A percentile compares a stretch with the other conserved stretches of the same genome.
Evolutionary conservation across 2,113 vertebrate genomes (phyloP).

Genomic region (Aythya baeri): DNA sequence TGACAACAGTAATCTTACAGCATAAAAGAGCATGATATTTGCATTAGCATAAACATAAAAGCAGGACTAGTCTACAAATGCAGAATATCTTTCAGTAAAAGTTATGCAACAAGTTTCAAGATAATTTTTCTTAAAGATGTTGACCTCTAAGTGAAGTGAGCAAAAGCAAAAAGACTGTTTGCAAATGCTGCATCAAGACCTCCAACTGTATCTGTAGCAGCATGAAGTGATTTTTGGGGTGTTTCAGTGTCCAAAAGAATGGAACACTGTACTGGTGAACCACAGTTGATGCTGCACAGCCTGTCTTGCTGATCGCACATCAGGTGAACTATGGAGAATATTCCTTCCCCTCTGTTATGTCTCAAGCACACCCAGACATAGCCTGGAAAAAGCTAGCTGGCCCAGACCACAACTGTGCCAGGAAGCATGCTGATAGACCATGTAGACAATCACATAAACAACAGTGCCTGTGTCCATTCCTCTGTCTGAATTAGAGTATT

Average conservation of each 20-base stretch:
- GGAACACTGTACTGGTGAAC: background rate
- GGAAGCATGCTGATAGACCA: background rate
- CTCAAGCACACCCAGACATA: background rate
- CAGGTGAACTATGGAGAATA: background rate
- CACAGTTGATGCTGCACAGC: background rate
- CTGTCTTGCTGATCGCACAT: background rate
- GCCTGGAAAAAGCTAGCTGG: accelerated
- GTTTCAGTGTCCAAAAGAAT: background rate
- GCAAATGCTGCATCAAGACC: background rate
- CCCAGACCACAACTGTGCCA: background rate
- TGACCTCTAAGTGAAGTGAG: background rate
- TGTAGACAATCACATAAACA: no score
- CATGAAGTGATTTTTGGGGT: background rate
- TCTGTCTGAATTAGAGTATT: background rate
- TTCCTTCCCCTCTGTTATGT: background rate
- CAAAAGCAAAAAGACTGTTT: background rate
- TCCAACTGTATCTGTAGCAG: background rate
- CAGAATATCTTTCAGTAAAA: background rate
- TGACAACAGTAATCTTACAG: background rate
- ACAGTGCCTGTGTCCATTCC: no score
- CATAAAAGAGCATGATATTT: background rate
- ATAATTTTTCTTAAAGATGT: background rate
- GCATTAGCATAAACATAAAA: background rate
- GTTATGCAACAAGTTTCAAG: background rate
- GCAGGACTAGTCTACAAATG: background rate